Conservation (phyloP, 2,888 invertebrate species). For the Amiota mariae region DNA sequence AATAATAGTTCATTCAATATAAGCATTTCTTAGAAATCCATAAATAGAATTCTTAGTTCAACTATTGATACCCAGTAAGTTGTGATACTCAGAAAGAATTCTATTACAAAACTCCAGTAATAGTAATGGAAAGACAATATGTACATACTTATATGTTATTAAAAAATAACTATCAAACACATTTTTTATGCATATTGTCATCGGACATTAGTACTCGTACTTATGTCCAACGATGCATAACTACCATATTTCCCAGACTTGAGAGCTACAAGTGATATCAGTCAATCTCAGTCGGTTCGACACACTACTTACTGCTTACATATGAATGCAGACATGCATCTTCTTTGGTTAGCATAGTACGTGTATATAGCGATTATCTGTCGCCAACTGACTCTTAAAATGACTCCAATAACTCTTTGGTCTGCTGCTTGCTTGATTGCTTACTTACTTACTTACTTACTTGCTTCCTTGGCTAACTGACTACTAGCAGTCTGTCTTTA, state of each 20-base stretch:
- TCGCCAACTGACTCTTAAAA: conserved; percentile 16
- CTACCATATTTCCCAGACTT: neutral
- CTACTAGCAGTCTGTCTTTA: neutral
- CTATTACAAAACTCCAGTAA: too few species aligned
- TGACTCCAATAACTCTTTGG: conserved; percentile 25
- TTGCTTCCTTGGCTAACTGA: neutral
- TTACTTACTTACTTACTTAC: neutral
- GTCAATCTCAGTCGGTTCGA: conserved; percentile 6
- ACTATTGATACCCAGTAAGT: too few species aligned
- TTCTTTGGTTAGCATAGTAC: neutral
- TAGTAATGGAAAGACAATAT: too few species aligned
- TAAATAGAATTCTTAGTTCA: too few species aligned
- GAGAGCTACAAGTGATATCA: neutral
- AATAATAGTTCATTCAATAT: too few species aligned
- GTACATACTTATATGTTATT: too few species aligned
- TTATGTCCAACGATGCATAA: neutral
- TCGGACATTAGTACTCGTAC: too few species aligned
- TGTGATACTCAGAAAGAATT: too few species aligned
- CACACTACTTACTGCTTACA: neutral
- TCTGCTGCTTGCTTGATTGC: conserved; percentile 17
- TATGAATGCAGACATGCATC: conserved; percentile 12
- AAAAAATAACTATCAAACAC: too few species aligned
- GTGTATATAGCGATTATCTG: neutral
- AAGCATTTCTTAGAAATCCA: too few species aligned
- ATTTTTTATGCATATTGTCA: too few species aligned